Conservation (phyloP, 2,888 invertebrate genomes). For the Andrena hattorfiana region DNA sequence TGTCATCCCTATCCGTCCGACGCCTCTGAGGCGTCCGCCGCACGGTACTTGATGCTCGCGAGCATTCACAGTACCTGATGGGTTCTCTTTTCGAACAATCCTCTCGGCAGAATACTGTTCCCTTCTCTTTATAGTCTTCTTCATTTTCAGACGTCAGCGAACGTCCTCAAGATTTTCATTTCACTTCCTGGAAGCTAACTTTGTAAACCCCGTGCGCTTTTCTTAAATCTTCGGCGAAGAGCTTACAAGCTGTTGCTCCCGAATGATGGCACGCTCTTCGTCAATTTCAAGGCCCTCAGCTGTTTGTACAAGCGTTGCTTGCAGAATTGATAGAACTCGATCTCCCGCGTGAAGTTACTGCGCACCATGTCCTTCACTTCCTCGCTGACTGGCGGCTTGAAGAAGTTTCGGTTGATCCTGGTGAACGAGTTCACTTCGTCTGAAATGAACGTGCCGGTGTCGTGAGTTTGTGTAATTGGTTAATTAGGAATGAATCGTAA, state of each 20-base stretch:
- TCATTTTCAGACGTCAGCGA: neutral
- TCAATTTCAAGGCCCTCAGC: conserved; percentile 89
- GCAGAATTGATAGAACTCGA: conserved; percentile 96
- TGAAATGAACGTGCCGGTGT: conserved; percentile 76
- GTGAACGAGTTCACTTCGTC: conserved; percentile 91
- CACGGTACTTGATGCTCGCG: neutral
- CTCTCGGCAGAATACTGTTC: neutral
- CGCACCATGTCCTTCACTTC: conserved; percentile 94
- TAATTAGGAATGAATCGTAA: neutral
- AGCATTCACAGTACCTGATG: neutral
- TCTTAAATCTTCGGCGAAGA: neutral
- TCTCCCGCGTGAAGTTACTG: conserved; percentile 94
- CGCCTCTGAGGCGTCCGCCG: neutral
- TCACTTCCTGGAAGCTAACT: neutral
- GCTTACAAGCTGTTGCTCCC: conserved; percentile 41
- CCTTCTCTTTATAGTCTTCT: neutral
- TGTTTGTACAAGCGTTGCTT: conserved; percentile 93
- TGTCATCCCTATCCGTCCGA: neutral
- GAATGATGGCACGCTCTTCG: conserved; percentile 66
- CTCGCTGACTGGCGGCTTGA: conserved; percentile 95
- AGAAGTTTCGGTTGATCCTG: conserved; percentile 93
- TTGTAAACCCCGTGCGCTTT: neutral
- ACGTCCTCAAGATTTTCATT: neutral
- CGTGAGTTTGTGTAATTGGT: neutral
- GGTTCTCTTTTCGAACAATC: neutral